phyloP scores from a whole-genome alignment of 23 tunicate genomes.

The Halocynthia aurantium region DNA sequence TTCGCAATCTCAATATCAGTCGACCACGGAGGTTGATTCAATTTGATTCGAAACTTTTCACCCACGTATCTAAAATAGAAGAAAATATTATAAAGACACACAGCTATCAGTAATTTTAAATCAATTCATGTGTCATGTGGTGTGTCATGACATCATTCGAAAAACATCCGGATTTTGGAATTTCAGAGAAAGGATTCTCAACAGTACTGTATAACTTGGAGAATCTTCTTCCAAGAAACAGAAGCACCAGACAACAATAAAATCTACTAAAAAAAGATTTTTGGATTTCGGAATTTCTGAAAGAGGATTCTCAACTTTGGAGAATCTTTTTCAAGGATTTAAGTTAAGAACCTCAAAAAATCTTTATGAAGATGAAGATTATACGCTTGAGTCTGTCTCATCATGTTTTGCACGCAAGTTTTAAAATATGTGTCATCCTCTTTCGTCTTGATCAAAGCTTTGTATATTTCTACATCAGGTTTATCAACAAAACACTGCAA shows the following conservation, averaged over 20 bases:
- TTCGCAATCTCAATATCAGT: constrained; percentile 46
- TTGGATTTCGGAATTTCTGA: no score
- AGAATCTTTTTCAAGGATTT: no score
- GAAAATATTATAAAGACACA: background rate
- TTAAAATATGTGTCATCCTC: constrained; percentile 58
- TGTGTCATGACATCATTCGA: no score
- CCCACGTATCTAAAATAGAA: constrained; percentile 20
- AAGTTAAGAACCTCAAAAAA: constrained; percentile 25
- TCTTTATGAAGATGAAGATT: constrained; percentile 36
- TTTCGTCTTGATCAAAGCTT: constrained; percentile 55
- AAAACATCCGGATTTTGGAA: no score
- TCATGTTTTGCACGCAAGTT: constrained; percentile 74
- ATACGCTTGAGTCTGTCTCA: constrained; percentile 45
- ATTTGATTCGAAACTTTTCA: constrained; percentile 56
- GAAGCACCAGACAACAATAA: no score
- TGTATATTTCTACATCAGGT: constrained; percentile 56
- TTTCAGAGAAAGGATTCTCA: no score
- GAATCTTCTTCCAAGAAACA: no score
- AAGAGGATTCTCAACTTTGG: no score
- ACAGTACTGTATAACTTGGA: no score
- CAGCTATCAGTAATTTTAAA: background rate
- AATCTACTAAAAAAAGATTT: no score
- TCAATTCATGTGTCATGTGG: no score
- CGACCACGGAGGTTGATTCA: constrained; percentile 52
- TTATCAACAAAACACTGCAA: constrained; percentile 26